phyloP scores from a whole-genome alignment of 2,888 invertebrate genomes.

The Pharmacophagus antenor region DNA sequence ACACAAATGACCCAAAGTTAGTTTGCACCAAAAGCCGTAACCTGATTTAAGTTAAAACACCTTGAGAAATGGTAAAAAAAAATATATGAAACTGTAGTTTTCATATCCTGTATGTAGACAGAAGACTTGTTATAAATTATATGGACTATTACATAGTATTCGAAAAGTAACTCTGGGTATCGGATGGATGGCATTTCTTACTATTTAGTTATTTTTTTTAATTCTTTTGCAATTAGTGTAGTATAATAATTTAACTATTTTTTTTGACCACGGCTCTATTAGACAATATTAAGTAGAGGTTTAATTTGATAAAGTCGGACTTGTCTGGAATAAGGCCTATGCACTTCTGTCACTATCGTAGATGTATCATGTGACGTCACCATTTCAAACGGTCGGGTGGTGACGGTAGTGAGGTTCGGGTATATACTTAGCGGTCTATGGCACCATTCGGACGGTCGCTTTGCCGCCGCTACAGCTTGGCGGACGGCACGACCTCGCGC shows the following conservation, averaged over 20 bases:
- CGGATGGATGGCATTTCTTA: too few species aligned
- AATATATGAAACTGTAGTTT: not conserved
- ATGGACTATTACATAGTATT: too few species aligned
- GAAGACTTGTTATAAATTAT: too few species aligned
- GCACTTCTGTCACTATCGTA: not conserved
- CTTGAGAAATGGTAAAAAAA: not conserved
- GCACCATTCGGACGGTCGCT: not conserved
- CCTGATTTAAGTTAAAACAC: not conserved
- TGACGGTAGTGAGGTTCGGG: not conserved
- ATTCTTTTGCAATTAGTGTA: too few species aligned
- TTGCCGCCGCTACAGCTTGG: slow-evolving; percentile 54
- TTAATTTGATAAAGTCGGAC: too few species aligned
- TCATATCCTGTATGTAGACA: too few species aligned
- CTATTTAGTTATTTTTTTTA: too few species aligned
- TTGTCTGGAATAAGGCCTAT: too few species aligned
- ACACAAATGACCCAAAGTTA: not conserved
- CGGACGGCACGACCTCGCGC: slow-evolving; percentile 66
- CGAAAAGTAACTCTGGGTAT: too few species aligned
- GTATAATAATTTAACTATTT: too few species aligned
- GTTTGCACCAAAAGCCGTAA: not conserved
- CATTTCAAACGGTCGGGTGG: not conserved
- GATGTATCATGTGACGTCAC: not conserved
- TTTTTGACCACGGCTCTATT: too few species aligned
- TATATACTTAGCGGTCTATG: not conserved
- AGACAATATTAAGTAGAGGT: too few species aligned